Conservation (phyloP, 2,888 invertebrate genomes). For the Lysandra coridon region DNA sequence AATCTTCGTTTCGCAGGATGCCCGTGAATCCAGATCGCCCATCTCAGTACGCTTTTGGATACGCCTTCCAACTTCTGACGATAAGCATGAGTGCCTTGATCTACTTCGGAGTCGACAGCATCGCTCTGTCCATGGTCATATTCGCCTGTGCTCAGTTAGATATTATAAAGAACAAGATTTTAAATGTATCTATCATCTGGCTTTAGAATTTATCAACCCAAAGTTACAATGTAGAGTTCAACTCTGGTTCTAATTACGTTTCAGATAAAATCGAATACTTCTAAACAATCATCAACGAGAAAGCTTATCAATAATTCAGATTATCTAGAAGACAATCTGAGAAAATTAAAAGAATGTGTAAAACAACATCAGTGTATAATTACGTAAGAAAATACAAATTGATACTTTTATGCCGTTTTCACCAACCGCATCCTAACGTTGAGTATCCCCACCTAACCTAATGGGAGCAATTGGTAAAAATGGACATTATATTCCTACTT, state of each 20-base stretch:
- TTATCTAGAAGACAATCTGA: slow-evolving; percentile 46
- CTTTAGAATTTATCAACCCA: background rate
- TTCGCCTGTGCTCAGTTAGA: slow-evolving; percentile 69
- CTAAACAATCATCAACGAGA: background rate
- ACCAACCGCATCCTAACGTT: background rate
- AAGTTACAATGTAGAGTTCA: background rate
- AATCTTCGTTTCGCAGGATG: slow-evolving; percentile 55
- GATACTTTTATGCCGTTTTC: background rate
- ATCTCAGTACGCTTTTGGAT: slow-evolving; percentile 64
- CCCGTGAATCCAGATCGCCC: slow-evolving; percentile 57
- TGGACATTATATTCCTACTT: background rate
- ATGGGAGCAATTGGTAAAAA: background rate
- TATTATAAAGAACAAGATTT: slow-evolving; percentile 66
- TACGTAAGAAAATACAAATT: slow-evolving; percentile 50
- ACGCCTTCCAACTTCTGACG: slow-evolving; percentile 60
- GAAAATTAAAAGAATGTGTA: slow-evolving; percentile 58
- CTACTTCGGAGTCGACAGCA: slow-evolving; percentile 73
- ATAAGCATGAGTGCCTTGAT: slow-evolving; percentile 70
- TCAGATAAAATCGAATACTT: background rate
- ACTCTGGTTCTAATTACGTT: background rate
- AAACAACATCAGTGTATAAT: slow-evolving; percentile 64
- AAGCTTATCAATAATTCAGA: background rate
- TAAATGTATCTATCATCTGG: slow-evolving; percentile 52
- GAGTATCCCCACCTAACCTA: background rate
- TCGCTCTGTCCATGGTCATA: slow-evolving; percentile 66